A percentile compares a stretch with the other conserved stretches of the same genome.
Evolutionary conservation across 2,797 vertebrate genomes (phyloP).

Genomic region (Xiphophorus birchmanni): DNA sequence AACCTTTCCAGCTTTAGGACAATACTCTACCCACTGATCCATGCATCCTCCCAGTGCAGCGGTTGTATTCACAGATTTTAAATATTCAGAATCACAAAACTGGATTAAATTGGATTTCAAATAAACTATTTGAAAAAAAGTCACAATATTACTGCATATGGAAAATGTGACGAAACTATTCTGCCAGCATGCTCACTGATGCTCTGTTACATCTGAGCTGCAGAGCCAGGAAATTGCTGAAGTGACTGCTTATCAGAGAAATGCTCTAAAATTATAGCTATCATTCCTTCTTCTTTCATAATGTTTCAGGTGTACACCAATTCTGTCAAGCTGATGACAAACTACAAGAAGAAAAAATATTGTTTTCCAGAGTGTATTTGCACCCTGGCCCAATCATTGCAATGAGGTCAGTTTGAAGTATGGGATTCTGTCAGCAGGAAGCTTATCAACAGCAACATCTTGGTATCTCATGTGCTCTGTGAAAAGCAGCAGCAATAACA

Average conservation of each 20-base stretch:
- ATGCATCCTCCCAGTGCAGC: neutral
- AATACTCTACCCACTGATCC: neutral
- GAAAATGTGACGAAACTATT: constrained; percentile 1
- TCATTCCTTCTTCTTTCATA: constrained; percentile 17
- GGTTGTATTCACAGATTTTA: neutral
- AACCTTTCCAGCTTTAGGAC: neutral
- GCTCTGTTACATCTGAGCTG: neutral
- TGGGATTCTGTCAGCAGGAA: neutral
- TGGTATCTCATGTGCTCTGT: neutral
- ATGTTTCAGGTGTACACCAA: constrained; percentile 16
- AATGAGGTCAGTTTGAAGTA: neutral
- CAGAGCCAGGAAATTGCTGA: neutral
- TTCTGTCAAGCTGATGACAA: constrained; percentile 15
- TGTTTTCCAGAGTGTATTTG: constrained; percentile 13
- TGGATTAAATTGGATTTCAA: neutral
- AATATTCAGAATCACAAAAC: neutral
- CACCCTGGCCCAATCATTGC: constrained; percentile 1
- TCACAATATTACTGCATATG: neutral
- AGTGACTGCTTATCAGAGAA: constrained; percentile 10
- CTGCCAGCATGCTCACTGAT: neutral
- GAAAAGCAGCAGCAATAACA: neutral
- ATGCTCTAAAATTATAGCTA: constrained; percentile 1
- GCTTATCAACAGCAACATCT: neutral
- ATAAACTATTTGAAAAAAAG: neutral
- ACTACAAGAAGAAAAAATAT: constrained; percentile 1